phyloP scores from a whole-genome alignment of 2,888 invertebrate species.

The Monoplex corrugatus region DNA sequence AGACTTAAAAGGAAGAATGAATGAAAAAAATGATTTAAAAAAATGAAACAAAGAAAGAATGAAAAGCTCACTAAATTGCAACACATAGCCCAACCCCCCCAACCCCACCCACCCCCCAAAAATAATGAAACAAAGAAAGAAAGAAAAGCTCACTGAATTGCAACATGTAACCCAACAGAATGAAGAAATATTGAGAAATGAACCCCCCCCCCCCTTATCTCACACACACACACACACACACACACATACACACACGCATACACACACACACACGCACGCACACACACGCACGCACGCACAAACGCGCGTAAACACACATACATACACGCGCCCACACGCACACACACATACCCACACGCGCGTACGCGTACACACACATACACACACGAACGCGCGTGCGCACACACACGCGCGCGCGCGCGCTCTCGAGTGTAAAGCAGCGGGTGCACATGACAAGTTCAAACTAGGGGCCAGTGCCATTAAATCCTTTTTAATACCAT shows the following conservation, averaged over 20 bases:
- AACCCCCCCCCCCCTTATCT: too few species aligned
- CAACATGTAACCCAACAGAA: too few species aligned
- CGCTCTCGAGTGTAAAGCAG: background rate
- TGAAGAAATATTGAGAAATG: too few species aligned
- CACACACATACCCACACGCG: background rate
- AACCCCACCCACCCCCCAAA: too few species aligned
- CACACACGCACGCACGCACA: background rate
- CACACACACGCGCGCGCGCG: background rate
- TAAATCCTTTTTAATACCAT: conserved; percentile 32
- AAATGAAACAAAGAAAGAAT: too few species aligned
- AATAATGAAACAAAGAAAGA: too few species aligned
- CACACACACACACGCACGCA: background rate
- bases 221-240: background rate
- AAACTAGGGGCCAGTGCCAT: conserved; percentile 9
- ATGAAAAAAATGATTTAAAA: too few species aligned
- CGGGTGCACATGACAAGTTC: conserved; percentile 40
- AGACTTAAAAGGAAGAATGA: too few species aligned
- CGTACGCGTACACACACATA: background rate
- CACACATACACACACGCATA: background rate
- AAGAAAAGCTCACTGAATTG: too few species aligned
- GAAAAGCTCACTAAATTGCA: too few species aligned
- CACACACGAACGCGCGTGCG: background rate
- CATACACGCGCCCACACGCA: background rate
- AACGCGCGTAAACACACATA: background rate
- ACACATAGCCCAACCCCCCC: too few species aligned